phyloP scores from a whole-genome alignment of 2,113 vertebrate genomes.

The Brachypodius melanocephalos region DNA sequence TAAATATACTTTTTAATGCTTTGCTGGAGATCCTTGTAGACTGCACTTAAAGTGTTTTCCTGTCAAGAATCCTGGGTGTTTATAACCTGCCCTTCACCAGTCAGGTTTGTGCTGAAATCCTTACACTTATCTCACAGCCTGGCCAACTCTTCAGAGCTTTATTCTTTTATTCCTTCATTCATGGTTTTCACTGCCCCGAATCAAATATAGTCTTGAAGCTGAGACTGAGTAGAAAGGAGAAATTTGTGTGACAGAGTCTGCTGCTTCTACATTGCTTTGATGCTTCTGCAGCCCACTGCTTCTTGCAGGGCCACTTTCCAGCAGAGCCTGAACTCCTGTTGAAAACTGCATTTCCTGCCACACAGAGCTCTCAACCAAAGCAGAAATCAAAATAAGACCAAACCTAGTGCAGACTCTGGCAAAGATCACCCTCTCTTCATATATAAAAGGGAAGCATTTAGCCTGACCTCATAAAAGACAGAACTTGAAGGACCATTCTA shows the following conservation, averaged over 20 bases:
- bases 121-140: neutral
- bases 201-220: neutral
- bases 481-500: neutral
- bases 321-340: neutral
- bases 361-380: neutral
- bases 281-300: neutral
- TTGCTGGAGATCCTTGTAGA: neutral
- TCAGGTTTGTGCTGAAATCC: neutral
- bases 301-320: neutral
- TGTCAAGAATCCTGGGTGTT: neutral
- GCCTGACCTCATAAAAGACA: slow-evolving; percentile 57
- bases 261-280: neutral
- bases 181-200: neutral
- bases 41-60: neutral
- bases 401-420: slow-evolving; percentile 12
- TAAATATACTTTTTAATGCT: neutral
- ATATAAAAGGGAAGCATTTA: slow-evolving; percentile 44
- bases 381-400: slow-evolving; percentile 37
- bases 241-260: neutral
- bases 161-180: neutral
- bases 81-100: neutral
- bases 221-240: neutral
- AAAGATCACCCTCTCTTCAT: slow-evolving; percentile 27
- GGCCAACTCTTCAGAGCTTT: neutral
- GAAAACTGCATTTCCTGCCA: slow-evolving; percentile 31